Conservation (phyloP, 2,113 vertebrate species). For the Gracilinanus agilis region DNA sequence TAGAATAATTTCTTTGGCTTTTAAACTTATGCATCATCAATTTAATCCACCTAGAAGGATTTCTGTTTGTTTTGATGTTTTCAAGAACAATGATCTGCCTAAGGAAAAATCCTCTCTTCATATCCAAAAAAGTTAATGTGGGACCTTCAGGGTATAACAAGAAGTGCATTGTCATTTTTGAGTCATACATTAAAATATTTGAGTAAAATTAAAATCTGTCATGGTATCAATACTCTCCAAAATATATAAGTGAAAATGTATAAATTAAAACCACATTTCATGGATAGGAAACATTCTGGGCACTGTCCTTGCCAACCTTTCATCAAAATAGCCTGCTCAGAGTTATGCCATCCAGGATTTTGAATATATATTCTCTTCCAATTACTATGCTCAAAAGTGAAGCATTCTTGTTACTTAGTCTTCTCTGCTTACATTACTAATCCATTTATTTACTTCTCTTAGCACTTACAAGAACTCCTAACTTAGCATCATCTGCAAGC, state of each 20-base stretch:
- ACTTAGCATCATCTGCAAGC: slow-evolving; percentile 63
- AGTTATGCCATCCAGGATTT: neutral
- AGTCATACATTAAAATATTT: neutral
- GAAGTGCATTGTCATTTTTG: neutral
- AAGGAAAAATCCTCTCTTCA: neutral
- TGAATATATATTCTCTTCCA: slow-evolving; percentile 45
- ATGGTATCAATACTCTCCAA: neutral
- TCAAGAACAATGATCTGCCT: neutral
- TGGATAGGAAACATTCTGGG: neutral
- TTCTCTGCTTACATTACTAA: slow-evolving; percentile 14
- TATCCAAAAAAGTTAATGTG: neutral
- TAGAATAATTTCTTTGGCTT: neutral
- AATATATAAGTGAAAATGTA: slow-evolving; percentile 19
- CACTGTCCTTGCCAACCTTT: neutral
- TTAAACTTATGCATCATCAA: neutral
- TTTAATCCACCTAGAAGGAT: neutral
- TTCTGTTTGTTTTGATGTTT: neutral
- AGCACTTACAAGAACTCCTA: slow-evolving; percentile 48
- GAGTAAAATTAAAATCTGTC: slow-evolving; percentile 7
- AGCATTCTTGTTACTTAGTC: slow-evolving; percentile 36
- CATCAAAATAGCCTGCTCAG: neutral
- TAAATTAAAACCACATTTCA: neutral
- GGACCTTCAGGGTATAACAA: neutral
- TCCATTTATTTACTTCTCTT: slow-evolving; percentile 57
- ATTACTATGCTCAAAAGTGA: slow-evolving; percentile 37